Conservation (phyloP, 2,888 invertebrate genomes). For the Acanthosepion lycidas region DNA sequence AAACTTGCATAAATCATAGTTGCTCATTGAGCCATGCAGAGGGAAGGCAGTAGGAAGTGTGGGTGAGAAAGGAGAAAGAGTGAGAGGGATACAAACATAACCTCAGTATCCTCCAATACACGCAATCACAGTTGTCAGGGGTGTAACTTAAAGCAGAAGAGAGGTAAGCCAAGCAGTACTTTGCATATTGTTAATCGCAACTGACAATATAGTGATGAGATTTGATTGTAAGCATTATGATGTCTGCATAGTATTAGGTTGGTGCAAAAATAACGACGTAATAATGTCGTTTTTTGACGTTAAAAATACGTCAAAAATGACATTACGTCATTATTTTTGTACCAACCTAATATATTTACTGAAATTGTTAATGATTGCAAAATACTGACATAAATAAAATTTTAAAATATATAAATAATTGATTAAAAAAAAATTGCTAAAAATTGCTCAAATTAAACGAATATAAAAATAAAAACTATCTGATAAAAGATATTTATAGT, state of each 20-base stretch:
- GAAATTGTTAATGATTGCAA: neutral
- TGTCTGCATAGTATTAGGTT: too few species aligned
- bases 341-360: too few species aligned
- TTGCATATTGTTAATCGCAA: neutral
- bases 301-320: too few species aligned
- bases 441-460: too few species aligned
- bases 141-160: neutral
- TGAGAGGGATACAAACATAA: neutral
- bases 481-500: too few species aligned
- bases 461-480: too few species aligned
- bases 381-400: neutral
- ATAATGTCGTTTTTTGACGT: too few species aligned
- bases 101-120: neutral
- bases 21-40: neutral
- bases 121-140: neutral
- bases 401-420: too few species aligned
- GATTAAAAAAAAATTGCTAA: too few species aligned
- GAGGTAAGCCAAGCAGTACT: neutral
- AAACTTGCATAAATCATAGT: slow-evolving; percentile 33
- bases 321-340: too few species aligned
- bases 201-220: slow-evolving; percentile 3
- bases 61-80: neutral
- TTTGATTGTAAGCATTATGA: neutral
- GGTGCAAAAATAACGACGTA: too few species aligned
- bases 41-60: neutral